These are phyloP conservation scores for Mastacembelus armatus DNA, from an alignment of 2,797 vertebrate genomes.

Conservation along the genomic window DNA sequence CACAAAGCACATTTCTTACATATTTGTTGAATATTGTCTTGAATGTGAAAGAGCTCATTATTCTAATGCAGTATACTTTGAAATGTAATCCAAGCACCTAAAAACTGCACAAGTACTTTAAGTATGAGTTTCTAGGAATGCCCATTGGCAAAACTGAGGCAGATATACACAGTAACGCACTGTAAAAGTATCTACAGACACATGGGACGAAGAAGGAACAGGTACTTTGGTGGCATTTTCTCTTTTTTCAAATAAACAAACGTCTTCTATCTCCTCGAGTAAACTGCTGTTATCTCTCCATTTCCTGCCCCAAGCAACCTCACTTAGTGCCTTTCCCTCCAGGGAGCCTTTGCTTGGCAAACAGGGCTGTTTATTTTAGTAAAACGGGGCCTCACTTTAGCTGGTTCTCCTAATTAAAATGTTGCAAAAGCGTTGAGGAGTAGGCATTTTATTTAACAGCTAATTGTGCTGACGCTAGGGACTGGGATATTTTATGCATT, in stretches of 20 bases:
- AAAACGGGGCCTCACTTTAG: constrained; percentile 92
- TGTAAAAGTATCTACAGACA: neutral
- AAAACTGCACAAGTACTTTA: neutral
- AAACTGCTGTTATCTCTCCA: constrained; percentile 60
- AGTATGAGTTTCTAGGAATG: neutral
- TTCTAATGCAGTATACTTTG: neutral
- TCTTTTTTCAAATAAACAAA: constrained; percentile 39
- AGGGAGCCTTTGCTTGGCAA: constrained; percentile 85
- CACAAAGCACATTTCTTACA: neutral
- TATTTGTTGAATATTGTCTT: neutral
- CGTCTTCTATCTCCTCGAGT: constrained; percentile 49
- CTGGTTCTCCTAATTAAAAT: constrained; percentile 95
- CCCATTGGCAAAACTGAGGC: neutral
- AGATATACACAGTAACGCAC: neutral
- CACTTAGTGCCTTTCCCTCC: constrained; percentile 73
- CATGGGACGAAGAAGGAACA: neutral
- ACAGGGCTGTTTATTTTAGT: constrained; percentile 92
- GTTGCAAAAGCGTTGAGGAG: constrained; percentile 88
- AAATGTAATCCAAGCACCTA: neutral
- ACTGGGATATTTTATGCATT: constrained; percentile 92
- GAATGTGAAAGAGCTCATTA: neutral
- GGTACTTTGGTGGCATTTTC: constrained; percentile 3
- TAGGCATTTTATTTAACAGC: constrained; percentile 97
- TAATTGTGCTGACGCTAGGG: constrained; percentile 98
- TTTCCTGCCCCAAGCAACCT: constrained; percentile 76